A percentile compares a stretch with the other conserved stretches of the same genome.
phyloP scores from a whole-genome alignment of 2,888 invertebrate species.

The Drosophila rellima region DNA sequence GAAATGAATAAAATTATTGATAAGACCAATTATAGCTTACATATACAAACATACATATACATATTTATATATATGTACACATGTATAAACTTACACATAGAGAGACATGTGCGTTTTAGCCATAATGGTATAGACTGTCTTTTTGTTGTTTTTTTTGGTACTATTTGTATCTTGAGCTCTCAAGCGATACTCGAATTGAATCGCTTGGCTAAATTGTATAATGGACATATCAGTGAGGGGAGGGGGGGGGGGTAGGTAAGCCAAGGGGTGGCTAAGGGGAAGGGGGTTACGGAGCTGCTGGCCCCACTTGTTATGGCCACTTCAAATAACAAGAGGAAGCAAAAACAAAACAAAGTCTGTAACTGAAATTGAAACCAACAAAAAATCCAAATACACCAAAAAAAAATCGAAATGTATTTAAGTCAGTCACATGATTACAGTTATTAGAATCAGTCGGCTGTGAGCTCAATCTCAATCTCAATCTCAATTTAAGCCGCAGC shows the following conservation, averaged over 20 bases:
- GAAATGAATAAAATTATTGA: conserved; percentile 27
- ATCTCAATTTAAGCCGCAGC: conserved; percentile 9
- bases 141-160: too few relatives aligned
- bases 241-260: too few relatives aligned
- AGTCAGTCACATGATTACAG: conserved; percentile 18
- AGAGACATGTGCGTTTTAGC: conserved; percentile 6
- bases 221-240: neutral
- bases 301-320: conserved; percentile 26
- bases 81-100: conserved; percentile 6
- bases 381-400: conserved; percentile 16
- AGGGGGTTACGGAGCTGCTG: conserved; percentile 11
- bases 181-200: conserved; percentile 18
- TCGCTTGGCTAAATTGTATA: conserved; percentile 20
- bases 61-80: neutral
- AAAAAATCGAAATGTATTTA: neutral
- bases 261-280: too few relatives aligned
- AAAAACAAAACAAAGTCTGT: conserved; percentile 2
- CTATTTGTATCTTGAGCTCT: neutral
- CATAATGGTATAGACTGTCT: neutral
- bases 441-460: conserved; percentile 10
- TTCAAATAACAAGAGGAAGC: conserved; percentile 19
- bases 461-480: conserved; percentile 7
- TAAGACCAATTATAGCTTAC: conserved; percentile 33
- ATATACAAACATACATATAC: neutral
- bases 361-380: conserved; percentile 13